Conservation (phyloP, 2,797 vertebrate genomes). For the Momotus momota region DNA sequence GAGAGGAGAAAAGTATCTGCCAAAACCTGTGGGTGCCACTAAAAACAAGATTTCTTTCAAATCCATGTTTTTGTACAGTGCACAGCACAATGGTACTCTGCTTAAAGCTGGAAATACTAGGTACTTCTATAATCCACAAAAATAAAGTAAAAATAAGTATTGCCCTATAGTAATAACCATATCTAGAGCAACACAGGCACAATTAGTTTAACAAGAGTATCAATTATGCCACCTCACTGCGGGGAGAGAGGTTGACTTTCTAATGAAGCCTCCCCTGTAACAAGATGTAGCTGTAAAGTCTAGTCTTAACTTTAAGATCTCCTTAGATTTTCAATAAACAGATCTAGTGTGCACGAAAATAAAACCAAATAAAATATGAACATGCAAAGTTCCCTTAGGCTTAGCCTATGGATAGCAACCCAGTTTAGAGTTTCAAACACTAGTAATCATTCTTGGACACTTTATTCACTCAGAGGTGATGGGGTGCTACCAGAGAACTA, state of each 20-base stretch:
- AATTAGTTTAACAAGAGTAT: neutral
- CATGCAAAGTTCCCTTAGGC: neutral
- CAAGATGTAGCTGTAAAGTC: neutral
- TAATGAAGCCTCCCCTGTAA: neutral
- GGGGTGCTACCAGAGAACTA: slow-evolving; percentile 10
- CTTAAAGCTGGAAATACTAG: neutral
- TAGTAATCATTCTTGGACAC: neutral
- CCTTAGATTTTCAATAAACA: slow-evolving; percentile 10
- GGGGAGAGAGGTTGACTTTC: neutral
- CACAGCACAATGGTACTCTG: neutral
- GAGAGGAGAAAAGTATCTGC: slow-evolving; percentile 61
- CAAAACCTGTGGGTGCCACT: slow-evolving; percentile 66
- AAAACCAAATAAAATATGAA: neutral
- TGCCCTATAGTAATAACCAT: neutral
- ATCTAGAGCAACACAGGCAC: neutral
- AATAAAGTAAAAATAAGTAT: neutral
- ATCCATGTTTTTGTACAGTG: slow-evolving; percentile 8
- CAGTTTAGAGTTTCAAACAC: neutral
- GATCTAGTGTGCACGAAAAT: neutral
- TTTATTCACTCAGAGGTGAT: neutral
- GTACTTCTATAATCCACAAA: neutral
- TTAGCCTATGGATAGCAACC: slow-evolving; percentile 7
- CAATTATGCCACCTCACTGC: neutral
- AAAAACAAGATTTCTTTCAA: slow-evolving; percentile 60
- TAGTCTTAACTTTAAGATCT: neutral